Percentiles rank a stretch among this genome's conserved stretches.
phyloP scores from a whole-genome alignment of 2,888 invertebrate genomes.

The Coenonympha arcania region DNA sequence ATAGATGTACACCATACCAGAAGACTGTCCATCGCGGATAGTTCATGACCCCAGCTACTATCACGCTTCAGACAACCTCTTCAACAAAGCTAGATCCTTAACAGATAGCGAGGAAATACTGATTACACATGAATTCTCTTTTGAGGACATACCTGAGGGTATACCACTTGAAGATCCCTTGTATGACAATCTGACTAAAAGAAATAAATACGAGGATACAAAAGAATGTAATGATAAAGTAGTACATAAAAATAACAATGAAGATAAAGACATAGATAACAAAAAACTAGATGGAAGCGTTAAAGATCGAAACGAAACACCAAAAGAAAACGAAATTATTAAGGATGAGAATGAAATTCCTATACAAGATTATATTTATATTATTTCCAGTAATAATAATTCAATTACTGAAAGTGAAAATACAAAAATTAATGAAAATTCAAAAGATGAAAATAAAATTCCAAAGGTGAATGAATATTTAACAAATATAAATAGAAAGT shows the following conservation, averaged over 20 bases:
- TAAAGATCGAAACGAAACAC: neutral
- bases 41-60: conserved; percentile 44
- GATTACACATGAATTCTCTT: conserved; percentile 53
- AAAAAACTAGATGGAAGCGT: neutral
- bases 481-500: neutral
- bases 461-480: neutral
- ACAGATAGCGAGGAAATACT: conserved; percentile 47
- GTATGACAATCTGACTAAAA: conserved; percentile 49
- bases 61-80: conserved; percentile 50
- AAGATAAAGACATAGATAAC: neutral
- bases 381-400: neutral
- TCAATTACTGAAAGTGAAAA: neutral
- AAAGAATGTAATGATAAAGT: neutral
- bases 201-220: conserved; percentile 12
- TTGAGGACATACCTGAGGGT: conserved; percentile 61
- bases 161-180: conserved; percentile 60
- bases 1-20: conserved; percentile 64
- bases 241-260: neutral
- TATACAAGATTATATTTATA: neutral
- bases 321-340: neutral
- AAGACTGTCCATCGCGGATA: conserved; percentile 57
- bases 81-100: conserved; percentile 48
- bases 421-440: neutral
- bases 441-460: conserved; percentile 13
- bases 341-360: neutral